Percentiles rank a stretch among this genome's conserved stretches.
These are phyloP conservation scores for Scytalopus superciliaris DNA, from an alignment of 2,113 vertebrate species.

Conservation along the genomic window DNA sequence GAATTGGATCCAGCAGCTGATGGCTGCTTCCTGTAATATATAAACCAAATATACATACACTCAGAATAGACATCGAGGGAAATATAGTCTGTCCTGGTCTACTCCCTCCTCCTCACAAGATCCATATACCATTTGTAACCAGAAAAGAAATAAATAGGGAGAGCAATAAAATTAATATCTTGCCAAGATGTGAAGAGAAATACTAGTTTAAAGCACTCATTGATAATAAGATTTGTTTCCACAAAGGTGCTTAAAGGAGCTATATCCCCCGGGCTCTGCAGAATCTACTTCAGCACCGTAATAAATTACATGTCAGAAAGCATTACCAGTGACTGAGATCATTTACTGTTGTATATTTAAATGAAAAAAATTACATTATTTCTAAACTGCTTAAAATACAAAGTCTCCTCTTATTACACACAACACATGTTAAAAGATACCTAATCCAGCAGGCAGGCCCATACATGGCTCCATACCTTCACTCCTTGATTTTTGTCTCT, in stretches of 20 bases:
- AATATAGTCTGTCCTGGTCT: background rate
- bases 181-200: background rate
- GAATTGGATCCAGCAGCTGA: slow-evolving; percentile 93
- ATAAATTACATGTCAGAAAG: slow-evolving; percentile 56
- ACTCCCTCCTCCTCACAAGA: background rate
- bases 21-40: slow-evolving; percentile 81
- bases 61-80: background rate
- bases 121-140: background rate
- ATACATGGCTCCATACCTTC: background rate
- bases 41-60: background rate
- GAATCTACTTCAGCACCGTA: slow-evolving; percentile 18
- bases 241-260: slow-evolving; percentile 40
- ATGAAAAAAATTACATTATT: background rate
- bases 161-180: slow-evolving; percentile 9
- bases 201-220: background rate
- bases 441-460: background rate
- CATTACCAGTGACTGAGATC: slow-evolving; percentile 38
- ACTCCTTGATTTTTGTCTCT: background rate
- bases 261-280: background rate
- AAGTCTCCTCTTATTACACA: slow-evolving; percentile 1
- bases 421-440: background rate
- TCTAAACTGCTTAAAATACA: slow-evolving; percentile 38
- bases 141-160: background rate
- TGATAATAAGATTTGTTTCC: slow-evolving; percentile 41
- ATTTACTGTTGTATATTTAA: slow-evolving; percentile 33